A percentile compares a stretch with the other conserved stretches of the same genome.
These are phyloP conservation scores for Coracias cyanogaster DNA, from an alignment of 2,797 vertebrate genomes.

Conservation along the genomic window DNA sequence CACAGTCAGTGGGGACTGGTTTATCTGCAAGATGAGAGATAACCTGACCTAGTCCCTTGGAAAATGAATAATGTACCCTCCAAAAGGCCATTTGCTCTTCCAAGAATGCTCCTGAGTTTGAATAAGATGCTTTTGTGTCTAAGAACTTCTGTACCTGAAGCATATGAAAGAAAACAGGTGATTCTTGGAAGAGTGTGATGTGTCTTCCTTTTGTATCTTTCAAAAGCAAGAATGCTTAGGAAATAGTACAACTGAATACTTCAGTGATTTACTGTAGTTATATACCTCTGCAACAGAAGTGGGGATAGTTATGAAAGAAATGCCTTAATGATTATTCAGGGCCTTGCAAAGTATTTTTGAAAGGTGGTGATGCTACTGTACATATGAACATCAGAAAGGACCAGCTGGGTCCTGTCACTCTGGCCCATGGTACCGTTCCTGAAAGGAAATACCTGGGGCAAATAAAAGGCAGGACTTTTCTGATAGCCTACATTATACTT, in stretches of 20 bases:
- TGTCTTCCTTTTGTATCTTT: not conserved
- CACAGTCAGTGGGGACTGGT: not conserved
- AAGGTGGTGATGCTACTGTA: not conserved
- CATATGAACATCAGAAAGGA: not conserved
- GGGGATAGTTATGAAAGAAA: not conserved
- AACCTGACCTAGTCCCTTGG: not conserved
- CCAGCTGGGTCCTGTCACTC: not conserved
- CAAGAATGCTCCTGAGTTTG: not conserved
- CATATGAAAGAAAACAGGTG: not conserved
- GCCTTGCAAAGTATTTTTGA: not conserved
- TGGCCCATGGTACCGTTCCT: not conserved
- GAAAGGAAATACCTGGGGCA: not conserved
- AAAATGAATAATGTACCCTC: not conserved
- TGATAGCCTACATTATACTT: not conserved
- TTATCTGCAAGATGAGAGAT: not conserved
- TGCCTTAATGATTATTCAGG: not conserved
- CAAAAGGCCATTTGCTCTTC: not conserved
- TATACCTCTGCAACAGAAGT: not conserved
- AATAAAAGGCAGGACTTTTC: not conserved
- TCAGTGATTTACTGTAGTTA: not conserved
- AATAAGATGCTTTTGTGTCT: not conserved
- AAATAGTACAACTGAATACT: not conserved
- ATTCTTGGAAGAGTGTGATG: not conserved
- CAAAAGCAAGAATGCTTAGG: not conserved
- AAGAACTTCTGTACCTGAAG: not conserved